Evolutionary conservation across 92 coral and sea anemone species (phyloP).

Genomic region (Palythoa caribaeorum): DNA sequence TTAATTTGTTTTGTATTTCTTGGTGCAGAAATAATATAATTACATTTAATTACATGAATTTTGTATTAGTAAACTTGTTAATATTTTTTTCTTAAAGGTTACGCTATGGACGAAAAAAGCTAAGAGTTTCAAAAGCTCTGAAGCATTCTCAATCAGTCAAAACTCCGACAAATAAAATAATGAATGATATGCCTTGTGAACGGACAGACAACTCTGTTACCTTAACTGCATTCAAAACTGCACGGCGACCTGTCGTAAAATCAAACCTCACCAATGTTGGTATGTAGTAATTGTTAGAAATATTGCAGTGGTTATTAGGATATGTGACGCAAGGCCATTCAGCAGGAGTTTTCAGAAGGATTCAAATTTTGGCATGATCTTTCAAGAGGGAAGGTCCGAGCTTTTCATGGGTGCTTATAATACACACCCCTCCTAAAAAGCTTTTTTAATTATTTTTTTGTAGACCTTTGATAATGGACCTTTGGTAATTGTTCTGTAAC

Average conservation of each 20-base stretch:
- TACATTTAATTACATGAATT: not conserved
- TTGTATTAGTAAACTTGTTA: not conserved
- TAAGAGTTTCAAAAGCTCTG: not conserved
- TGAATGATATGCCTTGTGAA: not conserved
- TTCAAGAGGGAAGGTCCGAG: too few species aligned
- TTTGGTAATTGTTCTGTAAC: too few species aligned
- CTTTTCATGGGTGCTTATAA: too few species aligned
- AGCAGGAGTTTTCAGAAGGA: too few species aligned
- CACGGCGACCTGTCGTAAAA: constrained; percentile 33
- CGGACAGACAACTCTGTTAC: constrained; percentile 35
- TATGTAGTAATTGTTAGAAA: not conserved
- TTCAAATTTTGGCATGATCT: too few species aligned
- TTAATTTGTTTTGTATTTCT: too few species aligned
- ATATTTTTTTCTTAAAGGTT: not conserved
- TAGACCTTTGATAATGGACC: too few species aligned
- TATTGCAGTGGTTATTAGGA: too few species aligned
- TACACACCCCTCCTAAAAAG: too few species aligned
- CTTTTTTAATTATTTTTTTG: too few species aligned
- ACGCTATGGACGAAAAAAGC: constrained; percentile 26
- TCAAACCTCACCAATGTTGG: constrained; percentile 41
- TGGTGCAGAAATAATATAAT: not conserved
- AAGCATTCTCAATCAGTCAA: constrained; percentile 34
- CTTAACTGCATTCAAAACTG: constrained; percentile 35
- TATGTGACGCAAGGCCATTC: too few species aligned
- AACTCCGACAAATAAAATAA: not conserved